Evolutionary conservation across 2,797 vertebrate genomes (phyloP), one percentile per base, ranked within the genome.

Genomic region (Peromyscus eremicus): DNA sequence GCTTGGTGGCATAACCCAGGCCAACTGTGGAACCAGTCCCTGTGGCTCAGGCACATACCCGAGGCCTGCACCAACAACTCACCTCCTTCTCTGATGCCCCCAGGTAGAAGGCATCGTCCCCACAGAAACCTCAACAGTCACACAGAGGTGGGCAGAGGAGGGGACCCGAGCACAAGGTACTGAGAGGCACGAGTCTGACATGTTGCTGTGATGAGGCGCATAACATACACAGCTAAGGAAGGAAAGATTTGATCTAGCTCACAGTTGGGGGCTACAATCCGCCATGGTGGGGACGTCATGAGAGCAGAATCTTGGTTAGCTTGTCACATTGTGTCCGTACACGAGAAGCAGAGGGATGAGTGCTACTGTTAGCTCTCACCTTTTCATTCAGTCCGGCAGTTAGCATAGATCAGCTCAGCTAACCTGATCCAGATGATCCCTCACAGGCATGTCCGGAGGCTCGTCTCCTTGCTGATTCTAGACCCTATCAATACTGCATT

Each of bases 41-140:
- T 0, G 2, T 27, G 40, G 57, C 92, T 34, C 9, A 19, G 84
- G 68, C 49, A 55, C 19, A 75, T 70, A 25, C 57, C 9, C 2
- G 1, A 32, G 4, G 19, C 12, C 70, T 14, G 13, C 1, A 12
- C 43, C 60, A 0, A 5, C 37, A 3, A 25, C 71, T 77, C 1
- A 0, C 43, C 71, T 85, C 52, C 76, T n/a, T 25, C 57, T 8
- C 5, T 6, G 79, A 70, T 5, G 34, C 87, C 64, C 13, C 16
- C 1, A 13, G 21, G 17, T 37, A 64, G 43, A 25, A 13, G 17
- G 3, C 21, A 27, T 27, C n/a, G 11, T 70, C 19, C 21, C 62
- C 11, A 70, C 64, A 16, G 43, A 68, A 49, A 86, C 64, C 46
- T 86, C 12, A 49, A n/a, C 62, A 52, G 62, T 49, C 62, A n/a